Base-by-base conservation (phyloP, 2,888 invertebrate species). In the Dendrolimus pini region DNA sequence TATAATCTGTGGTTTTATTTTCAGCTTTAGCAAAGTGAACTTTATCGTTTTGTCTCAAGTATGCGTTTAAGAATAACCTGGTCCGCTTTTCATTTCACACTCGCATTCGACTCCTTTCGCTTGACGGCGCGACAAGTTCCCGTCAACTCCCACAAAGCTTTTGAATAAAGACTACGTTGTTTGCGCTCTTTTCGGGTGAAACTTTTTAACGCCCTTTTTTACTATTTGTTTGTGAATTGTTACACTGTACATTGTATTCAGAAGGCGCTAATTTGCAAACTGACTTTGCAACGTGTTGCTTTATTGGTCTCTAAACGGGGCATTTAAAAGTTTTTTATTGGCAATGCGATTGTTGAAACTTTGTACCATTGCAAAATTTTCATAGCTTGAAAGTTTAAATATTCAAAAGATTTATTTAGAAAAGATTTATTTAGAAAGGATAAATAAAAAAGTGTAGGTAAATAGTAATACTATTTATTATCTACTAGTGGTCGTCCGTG, bases 141-240 rank as follows among this genome's bases (percentile, higher is more conserved):
- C 72, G 78, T 79, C 78, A 80, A 77, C 75, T 81, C 74, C 63
- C 69, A 78, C 77, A 80, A 81, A 78, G 77, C 78, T 75, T 77
- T 74, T 75, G 79, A 78, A 80, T 80, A 77, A 77, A 77, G 74
- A 77, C 71, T 71, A 70, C 71, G 73, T 66, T 68, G 73, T 75
- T 80, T 75, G 77, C 72, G 74, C 74, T 75, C 71, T 75, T 80
- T 77, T 70, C 64, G 65, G 62, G 61, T 62, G 62, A 62, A 74
- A 77, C 69, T 74, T 78, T 78, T 72, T 70, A 73, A 69, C 69
- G 69, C 62, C 62, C 59, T 63, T 68, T 72, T 69, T 64, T n/a
- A 41, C 10, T 41, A 41, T 62, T 65, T 69, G 63, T 65, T 68
- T 65, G 67, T 68, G 67, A 70, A 68, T 69, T 65, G 66, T 68